Evolutionary conservation across 2,797 vertebrate species (phyloP), one percentile per base, ranked within the genome.

Genomic region (Columba guinea): DNA sequence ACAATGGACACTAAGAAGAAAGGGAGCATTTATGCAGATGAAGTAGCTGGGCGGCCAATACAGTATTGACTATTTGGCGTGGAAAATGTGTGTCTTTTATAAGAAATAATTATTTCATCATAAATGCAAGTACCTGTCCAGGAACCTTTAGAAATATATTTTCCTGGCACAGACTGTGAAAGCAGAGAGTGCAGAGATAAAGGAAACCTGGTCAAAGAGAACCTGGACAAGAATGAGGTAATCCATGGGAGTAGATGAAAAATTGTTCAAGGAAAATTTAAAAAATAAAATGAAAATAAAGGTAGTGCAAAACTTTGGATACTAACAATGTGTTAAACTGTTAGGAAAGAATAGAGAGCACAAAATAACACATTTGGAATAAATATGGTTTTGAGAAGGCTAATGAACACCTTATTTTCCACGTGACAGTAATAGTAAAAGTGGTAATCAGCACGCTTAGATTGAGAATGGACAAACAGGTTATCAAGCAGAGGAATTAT

Each of bases 361-460:
- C 5, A 59, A 87, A 89, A 74, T 70, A 91, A 49, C 52, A 89
- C 4, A 28, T 71, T 87, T 77, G 39, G 30, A 89, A 83, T 60
- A 68, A 84, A 69, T 19, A 62, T 20, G 3, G 4, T 84, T 95
- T 89, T 84, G 34, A 62, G 84, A 93, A 91, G 12, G 28, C 21
- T 85, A 70, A 76, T 93, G 87, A 93, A 70, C 71, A 70, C 35
- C 23, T 70, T 63, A 44, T 92, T 95, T 94, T 95, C 82, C 68
- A 51, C 0, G 1, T 74, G 48, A 39, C 62, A 60, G 39, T 64
- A 87, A 82, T 30, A 64, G 46, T 83, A 70, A 65, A 53, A 37
- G 37, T 73, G 34, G 37, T 32, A 82, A 79, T 87, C 89, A 79
- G 19, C 41, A 68, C 65, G n/a, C 44, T 75, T 80, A 41, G 28